Evolutionary conservation across 2,797 vertebrate genomes (phyloP).

Genomic region (Coreius guichenoti): DNA sequence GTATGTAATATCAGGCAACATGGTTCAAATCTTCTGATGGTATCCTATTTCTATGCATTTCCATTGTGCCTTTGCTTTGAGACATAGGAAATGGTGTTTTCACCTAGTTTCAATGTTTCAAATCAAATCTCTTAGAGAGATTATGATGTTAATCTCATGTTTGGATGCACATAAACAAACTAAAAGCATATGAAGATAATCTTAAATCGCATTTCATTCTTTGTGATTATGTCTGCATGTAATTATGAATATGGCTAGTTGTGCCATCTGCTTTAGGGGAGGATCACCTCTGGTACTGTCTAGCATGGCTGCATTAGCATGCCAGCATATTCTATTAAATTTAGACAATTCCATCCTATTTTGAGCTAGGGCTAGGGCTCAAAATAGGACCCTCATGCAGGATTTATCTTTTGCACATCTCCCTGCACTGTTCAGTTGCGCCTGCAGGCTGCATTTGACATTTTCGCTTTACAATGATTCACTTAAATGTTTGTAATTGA

Average conservation of each 20-base stretch:
- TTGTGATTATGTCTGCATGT: neutral
- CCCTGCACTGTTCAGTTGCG: neutral
- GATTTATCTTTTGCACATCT: slow-evolving; percentile 10
- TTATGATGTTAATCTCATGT: slow-evolving; percentile 24
- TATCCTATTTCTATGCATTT: neutral
- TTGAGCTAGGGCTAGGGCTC: neutral
- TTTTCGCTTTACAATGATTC: neutral
- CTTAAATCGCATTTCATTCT: slow-evolving; percentile 21
- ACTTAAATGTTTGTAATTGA: neutral
- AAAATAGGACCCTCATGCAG: neutral
- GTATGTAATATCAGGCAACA: slow-evolving; percentile 1
- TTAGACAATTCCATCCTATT: neutral
- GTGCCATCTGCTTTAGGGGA: slow-evolving; percentile 7
- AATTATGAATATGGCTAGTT: slow-evolving; percentile 9
- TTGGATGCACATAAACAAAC: neutral
- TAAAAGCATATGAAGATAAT: slow-evolving; percentile 24
- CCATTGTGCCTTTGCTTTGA: neutral
- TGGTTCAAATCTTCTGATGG: neutral
- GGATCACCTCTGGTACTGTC: neutral
- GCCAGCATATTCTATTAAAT: neutral
- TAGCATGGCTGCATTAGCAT: neutral
- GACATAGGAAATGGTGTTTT: neutral
- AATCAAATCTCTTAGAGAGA: slow-evolving; percentile 13
- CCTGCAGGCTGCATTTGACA: neutral
- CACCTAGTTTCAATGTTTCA: neutral